These are phyloP conservation scores for Eueremaeus valkanovi DNA, from an alignment of 2,888 invertebrate species.

Conservation along the genomic window DNA sequence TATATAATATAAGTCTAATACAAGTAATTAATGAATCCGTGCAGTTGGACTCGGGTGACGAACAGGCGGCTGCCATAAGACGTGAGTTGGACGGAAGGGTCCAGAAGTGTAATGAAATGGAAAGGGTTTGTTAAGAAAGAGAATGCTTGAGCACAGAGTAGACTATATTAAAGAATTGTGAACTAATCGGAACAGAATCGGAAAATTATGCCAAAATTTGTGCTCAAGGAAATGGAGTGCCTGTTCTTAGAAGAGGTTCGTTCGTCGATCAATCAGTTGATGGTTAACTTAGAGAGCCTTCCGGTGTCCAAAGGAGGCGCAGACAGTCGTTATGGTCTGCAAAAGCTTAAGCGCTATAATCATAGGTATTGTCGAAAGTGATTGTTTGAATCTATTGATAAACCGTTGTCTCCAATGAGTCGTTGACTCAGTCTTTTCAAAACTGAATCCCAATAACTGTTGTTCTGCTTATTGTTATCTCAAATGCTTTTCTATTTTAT, in stretches of 20 bases:
- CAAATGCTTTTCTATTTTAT: slow-evolving; percentile 34
- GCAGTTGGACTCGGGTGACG: slow-evolving; percentile 96
- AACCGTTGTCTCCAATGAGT: no score
- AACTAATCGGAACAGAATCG: slow-evolving; percentile 65
- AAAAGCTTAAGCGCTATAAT: slow-evolving; percentile 96
- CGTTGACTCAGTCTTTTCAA: no score
- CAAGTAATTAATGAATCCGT: no score
- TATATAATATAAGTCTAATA: no score
- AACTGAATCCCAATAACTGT: background rate
- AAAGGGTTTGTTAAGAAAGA: slow-evolving; percentile 65
- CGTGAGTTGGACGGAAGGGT: slow-evolving; percentile 96
- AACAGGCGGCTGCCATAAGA: slow-evolving; percentile 98
- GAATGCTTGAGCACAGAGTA: no score
- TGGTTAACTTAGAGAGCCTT: slow-evolving; percentile 97
- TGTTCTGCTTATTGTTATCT: background rate
- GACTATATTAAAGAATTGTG: background rate
- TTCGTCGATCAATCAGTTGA: slow-evolving; percentile 93
- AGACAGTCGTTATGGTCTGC: slow-evolving; percentile 94
- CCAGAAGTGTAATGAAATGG: slow-evolving; percentile 95
- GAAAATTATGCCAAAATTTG: slow-evolving; percentile 97
- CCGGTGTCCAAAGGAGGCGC: slow-evolving; percentile 97
- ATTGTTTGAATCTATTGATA: background rate
- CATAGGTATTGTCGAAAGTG: slow-evolving; percentile 67
- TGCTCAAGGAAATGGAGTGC: slow-evolving; percentile 99
- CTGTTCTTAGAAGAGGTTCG: slow-evolving; percentile 97